A percentile compares a stretch with the other conserved stretches of the same genome.
Evolutionary conservation across 1,140 invertebrate genomes (phyloP).

Genomic region (Bombus terrestris): DNA sequence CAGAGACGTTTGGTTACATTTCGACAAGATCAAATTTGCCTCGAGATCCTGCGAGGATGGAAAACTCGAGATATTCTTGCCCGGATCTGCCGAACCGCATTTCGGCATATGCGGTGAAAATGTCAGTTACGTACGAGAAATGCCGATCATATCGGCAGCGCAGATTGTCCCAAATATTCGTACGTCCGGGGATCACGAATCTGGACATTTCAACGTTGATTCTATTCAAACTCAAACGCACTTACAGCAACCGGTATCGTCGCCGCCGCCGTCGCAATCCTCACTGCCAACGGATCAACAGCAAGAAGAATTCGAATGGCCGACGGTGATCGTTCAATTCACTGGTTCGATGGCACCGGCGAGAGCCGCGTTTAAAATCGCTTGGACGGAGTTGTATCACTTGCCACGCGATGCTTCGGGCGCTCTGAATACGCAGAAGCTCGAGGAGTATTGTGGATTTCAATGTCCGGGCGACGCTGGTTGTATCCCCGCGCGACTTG

Average conservation of each 20-base stretch:
- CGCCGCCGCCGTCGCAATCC: not conserved
- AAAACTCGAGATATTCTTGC: conserved; percentile 91
- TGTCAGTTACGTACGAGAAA: conserved; percentile 88
- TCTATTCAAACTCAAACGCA: not conserved
- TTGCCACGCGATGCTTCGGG: conserved; percentile 91
- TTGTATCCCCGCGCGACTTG: conserved; percentile 90
- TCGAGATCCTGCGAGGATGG: conserved; percentile 91
- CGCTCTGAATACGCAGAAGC: conserved; percentile 88
- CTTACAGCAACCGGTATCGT: not conserved
- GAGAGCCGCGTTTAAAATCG: conserved; percentile 91
- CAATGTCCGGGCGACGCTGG: conserved; percentile 91
- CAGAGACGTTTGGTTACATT: conserved; percentile 92
- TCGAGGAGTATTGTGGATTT: conserved; percentile 88
- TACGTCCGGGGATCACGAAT: not conserved
- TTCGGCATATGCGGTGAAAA: conserved; percentile 92
- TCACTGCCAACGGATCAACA: not conserved
- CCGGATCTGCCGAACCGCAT: conserved; percentile 87
- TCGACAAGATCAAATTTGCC: conserved; percentile 93
- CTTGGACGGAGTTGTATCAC: conserved; percentile 95
- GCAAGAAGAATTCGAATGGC: conserved; percentile 80
- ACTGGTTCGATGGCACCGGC: conserved; percentile 90
- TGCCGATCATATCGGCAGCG: conserved; percentile 89
- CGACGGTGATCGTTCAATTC: conserved; percentile 87
- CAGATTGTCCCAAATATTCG: conserved; percentile 87
- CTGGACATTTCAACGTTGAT: not conserved